Base-by-base conservation (phyloP, 2,113 vertebrate species). In the Tachysurus vachellii region DNA sequence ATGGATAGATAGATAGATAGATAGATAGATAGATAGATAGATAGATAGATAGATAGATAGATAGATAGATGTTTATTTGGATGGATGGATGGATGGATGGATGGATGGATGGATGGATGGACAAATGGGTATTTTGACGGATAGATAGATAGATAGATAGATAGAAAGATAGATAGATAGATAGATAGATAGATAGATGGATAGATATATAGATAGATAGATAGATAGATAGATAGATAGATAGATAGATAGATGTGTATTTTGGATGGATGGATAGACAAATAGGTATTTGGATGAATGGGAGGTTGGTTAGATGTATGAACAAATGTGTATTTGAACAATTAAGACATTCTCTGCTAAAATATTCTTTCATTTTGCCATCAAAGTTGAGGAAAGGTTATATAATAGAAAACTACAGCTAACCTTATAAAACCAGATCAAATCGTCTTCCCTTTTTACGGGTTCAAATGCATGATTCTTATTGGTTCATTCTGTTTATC, bases 11-110 rank as follows among this genome's bases (percentile, higher is more conserved):
- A 5, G 2, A 10, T 47, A 11, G 9, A 47, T 23, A 9, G 13
- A n/a, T 47, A 5, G 7, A 54, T 47, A 4, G 7, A 8, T 75
- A 4, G 19, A 44, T 23, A 1, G 47, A 56, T 47, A 17, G 19
- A 21, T 44, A 1, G 1, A 47, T 47, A 0, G 19, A 23, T 47
- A 10, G 0, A 12, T 47, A 4, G 0, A 47, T 75, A 12, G 9
- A 26, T 50, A 1, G 19, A 75, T 47, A 17, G 21, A 47, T 1
- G 2, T 80, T 9, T 7, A 31, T 8, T n/a, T 56, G 16, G 1
- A 31, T 56, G 50, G 3, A 26, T 50, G 10, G 0, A 1, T 76
- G 44, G 0, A 13, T 76, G 12, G 4, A 36, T 71, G 16, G 0
- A 42, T 71, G 68, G 68, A 19, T 17, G 16, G 6, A 19, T 36